Base-by-base conservation (phyloP, 2,797 vertebrate genomes). In the Heteromormyrus szaboi region DNA sequence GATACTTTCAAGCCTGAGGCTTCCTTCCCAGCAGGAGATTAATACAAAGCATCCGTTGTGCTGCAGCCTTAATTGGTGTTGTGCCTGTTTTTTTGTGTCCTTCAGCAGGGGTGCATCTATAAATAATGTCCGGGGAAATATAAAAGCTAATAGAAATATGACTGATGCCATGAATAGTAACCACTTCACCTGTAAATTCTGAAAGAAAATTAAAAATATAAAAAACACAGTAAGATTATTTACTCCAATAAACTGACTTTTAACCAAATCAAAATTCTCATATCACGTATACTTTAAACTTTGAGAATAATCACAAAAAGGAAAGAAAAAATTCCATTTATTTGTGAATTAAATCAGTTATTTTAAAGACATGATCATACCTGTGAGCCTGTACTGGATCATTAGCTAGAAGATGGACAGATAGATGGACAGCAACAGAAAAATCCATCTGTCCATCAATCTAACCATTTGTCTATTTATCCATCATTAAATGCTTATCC, bases 1-100 rank as follows among this genome's bases (percentile, higher is more conserved):
- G 53, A 86, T n/a, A 53, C 25, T 86, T 51, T 33, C 53, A 86
- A 86, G 85, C 53, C 53, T 56, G 50, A 48, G 85, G 50, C 85
- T 56, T 17, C 81, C 53, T 44, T 86, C 81, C 46, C 81, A 84
- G 81, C 81, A 29, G 48, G 81, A 51, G 44, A 48, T 84, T 84
- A 84, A 51, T 51, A 44, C 41, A 51, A 84, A 84, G 44, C 81
- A 48, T 84, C 81, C 81, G n/a, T 51, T 29, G 37, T 44, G 17
- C 41, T 46, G 46, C 41, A 44, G 81, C 22, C 41, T 84, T 84
- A 84, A 84, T 50, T 84, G 48, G 6, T 50, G 46, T 84, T 83
- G 79, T 48, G 79, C 12, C 29, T 68, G 62, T 68, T 68, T 72
- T 33, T 72, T 44, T 41, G 37, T 79, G 33, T 44, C 41, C 72